phyloP scores from a whole-genome alignment of 2,113 vertebrate species.

The Mixornis gularis region DNA sequence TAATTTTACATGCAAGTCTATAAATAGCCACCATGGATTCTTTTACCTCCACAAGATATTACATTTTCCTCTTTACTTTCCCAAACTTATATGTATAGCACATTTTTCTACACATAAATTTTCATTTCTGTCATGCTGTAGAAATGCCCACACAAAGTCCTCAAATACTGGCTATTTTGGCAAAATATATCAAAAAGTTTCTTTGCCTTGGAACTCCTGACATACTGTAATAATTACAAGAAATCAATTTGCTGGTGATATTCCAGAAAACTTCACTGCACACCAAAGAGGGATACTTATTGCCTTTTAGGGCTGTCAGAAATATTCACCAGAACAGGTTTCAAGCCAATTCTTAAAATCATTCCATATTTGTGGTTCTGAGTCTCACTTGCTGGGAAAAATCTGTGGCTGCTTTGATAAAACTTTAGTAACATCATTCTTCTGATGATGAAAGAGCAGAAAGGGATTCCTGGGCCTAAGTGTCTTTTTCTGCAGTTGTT shows the following conservation, averaged over 20 bases:
- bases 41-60: neutral
- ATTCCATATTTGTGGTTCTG: neutral
- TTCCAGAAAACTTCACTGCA: neutral
- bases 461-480: neutral
- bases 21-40: neutral
- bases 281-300: neutral
- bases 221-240: neutral
- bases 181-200: neutral
- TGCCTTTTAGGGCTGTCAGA: neutral
- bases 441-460: neutral
- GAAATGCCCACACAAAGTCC: neutral
- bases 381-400: neutral
- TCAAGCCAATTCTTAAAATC: neutral
- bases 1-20: neutral
- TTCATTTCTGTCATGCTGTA: neutral
- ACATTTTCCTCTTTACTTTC: neutral
- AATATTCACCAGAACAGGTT: neutral
- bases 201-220: neutral
- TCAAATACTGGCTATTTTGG: neutral
- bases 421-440: neutral
- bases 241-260: slow-evolving; percentile 33
- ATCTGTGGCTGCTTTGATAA: neutral
- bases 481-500: neutral
- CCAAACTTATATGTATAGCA: neutral
- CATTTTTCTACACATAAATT: neutral